Conservation (phyloP, 2,113 vertebrate genomes). For the Gavia stellata region DNA sequence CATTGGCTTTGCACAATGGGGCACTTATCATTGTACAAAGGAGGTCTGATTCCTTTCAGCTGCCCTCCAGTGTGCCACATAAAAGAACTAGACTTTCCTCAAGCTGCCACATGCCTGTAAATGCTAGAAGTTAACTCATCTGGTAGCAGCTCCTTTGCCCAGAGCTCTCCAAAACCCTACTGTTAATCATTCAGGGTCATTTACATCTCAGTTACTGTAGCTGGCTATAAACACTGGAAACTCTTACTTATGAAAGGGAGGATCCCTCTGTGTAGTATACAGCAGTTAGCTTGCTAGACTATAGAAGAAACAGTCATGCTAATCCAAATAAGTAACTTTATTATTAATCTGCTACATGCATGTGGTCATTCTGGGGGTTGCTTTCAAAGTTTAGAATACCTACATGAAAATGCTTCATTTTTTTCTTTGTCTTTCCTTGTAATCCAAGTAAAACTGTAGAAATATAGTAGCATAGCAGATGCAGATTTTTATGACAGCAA, state of each 20-base stretch:
- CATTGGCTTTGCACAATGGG: slow-evolving; percentile 10
- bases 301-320: neutral
- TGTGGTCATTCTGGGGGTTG: neutral
- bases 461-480: neutral
- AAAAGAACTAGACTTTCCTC: neutral
- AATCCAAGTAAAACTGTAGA: neutral
- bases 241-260: neutral
- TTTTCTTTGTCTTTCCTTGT: neutral
- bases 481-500: neutral
- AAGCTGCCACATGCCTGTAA: neutral
- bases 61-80: neutral
- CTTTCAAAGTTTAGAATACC: neutral
- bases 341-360: neutral
- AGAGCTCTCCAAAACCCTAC: neutral
- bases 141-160: neutral
- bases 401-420: accelerated
- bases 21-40: neutral
- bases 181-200: neutral
- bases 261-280: neutral
- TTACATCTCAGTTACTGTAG: neutral
- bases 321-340: neutral
- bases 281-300: neutral
- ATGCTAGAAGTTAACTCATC: neutral
- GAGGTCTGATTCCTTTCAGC: slow-evolving; percentile 16
- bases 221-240: neutral